Base-by-base conservation (phyloP, 1,140 invertebrate genomes). In the Papilio dardanus region DNA sequence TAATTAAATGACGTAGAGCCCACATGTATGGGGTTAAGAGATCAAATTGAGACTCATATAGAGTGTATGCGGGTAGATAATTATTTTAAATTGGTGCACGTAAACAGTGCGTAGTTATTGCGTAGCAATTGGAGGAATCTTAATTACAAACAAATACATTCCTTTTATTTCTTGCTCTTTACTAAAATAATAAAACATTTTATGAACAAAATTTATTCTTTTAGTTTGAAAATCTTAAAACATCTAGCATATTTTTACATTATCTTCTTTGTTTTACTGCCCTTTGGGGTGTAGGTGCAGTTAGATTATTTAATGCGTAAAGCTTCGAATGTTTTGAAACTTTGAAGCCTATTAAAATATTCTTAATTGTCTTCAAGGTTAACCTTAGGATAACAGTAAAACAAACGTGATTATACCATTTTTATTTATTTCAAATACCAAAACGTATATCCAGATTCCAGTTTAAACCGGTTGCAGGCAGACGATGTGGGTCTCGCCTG, bases 351-450 rank as follows among this genome's bases (percentile, higher is more conserved):
- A 46, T 37, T 0, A 46, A 46, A 46, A 16, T 37, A 46, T 46
- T 24, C 16, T 54, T 54, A 12, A 46, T 54, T 54, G 19, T 3
- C 50, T 8, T 54, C 24, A 24, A 12, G 50, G 8, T 54, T 54
- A 28, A 10, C 50, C 50, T 54, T 24, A 24, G 50, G 50, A 24
- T 54, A 24, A 16, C 24, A 62, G 30, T 62, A 62, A 62, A 62
- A 62, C 54, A 62, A 62, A 16, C 28, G 24, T 62, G 24, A 16
- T 30, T 62, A 28, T 14, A 28, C 54, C 42, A 37, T 35, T 40
- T 69, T 69, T 40, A 69, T 69, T 69, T 40, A 40, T 69, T 37
- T 24, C 8, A 69, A 69, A 69, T 28, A 37, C 19, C 35, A 40
- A 69, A 37, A 40, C 19, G 31, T 40, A 1, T 24, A 69, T 42